A percentile compares a stretch with the other conserved stretches of the same genome.
Conservation (phyloP, 2,113 vertebrate genomes). For the Chitala chitala region DNA sequence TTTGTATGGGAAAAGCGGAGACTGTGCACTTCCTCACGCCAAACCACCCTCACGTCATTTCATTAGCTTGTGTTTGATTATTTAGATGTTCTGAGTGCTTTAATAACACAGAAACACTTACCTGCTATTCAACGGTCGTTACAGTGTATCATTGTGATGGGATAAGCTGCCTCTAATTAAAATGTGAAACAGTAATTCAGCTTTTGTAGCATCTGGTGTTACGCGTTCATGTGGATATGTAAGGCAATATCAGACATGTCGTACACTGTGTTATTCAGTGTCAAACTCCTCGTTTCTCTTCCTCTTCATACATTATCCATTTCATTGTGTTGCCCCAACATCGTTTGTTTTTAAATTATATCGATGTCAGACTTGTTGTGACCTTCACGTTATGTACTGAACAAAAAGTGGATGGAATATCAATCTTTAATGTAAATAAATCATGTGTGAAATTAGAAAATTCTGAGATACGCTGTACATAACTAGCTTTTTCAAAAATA, state of each 20-base stretch:
- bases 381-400: background rate
- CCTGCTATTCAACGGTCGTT: background rate
- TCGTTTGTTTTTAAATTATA: background rate
- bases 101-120: no score
- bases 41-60: no score
- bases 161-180: no score
- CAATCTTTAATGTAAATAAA: constrained; percentile 20
- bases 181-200: constrained; percentile 4
- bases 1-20: no score
- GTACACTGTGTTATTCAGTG: background rate
- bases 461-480: constrained; percentile 13
- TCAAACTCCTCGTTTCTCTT: background rate
- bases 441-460: constrained; percentile 28
- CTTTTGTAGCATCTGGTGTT: background rate
- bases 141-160: background rate
- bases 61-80: no score
- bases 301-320: background rate
- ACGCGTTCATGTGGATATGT: background rate
- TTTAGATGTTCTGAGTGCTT: no score
- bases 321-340: background rate
- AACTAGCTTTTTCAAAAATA: constrained; percentile 16
- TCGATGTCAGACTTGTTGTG: background rate
- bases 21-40: no score
- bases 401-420: background rate
- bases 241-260: background rate